Base-by-base conservation (phyloP, 2,113 vertebrate genomes). In the Ciconia maguari region DNA sequence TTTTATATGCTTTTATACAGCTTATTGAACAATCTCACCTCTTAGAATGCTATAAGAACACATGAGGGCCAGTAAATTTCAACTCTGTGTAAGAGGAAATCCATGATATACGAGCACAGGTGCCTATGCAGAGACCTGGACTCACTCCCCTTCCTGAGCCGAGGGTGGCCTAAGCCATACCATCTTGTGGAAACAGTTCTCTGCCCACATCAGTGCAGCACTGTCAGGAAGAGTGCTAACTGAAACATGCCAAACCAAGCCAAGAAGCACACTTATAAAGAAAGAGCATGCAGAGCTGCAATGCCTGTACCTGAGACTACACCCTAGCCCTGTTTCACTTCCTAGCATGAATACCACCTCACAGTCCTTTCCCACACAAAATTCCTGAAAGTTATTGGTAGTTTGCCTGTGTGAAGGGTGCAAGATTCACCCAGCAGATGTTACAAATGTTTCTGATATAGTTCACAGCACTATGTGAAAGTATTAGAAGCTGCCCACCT, bases 151-250 rank as follows among this genome's bases (percentile, higher is more conserved):
- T 20, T 55, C 46, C 69, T 29, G 42, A 70, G 46, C 11, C 1
- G 3, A 62, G 34, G 41, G 9, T 13, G 29, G 51, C 38, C 30
- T 49, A 21, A 87, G 48, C 32, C 26, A 16, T 2, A 34, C 4
- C 12, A 24, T 3, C 34, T 41, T 2, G 0, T 5, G 26, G 77
- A 32, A 54, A 9, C 19, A 20, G 38, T 4, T 74, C 78, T 36
- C 55, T 55, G 46, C 42, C 25, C 42, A 44, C 42, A 16, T 6
- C 36, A 58, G 16, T 3, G 2, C n/a, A 69, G 79, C 79, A 22
- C 8, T 0, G 0, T 10, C 41, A 8, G 2, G 0, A 51, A 25
- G 11, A n/a, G 25, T 2, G 21, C 5, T 3, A 20, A 51, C 32
- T 16, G 49, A 10, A 72, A 75, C 10, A 20, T 5, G 20, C 14